phyloP scores from a whole-genome alignment of 2,888 invertebrate genomes.

The Harpagoxenus sublaevis region DNA sequence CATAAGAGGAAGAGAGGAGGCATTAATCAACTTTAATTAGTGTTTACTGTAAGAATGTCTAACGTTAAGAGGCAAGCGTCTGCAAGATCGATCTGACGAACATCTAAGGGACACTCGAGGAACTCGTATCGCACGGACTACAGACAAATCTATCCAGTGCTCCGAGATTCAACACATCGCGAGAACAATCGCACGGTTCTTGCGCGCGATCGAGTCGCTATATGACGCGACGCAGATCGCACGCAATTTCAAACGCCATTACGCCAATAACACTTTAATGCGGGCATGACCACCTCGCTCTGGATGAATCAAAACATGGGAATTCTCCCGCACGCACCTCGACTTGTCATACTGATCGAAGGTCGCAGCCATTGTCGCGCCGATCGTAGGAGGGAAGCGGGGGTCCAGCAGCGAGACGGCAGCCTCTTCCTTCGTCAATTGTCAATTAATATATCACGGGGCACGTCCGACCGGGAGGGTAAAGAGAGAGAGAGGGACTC shows the following conservation, averaged over 20 bases:
- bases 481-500: constrained; percentile 49
- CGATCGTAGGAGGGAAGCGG: constrained; percentile 14
- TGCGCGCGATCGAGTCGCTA: neutral
- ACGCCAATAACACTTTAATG: neutral
- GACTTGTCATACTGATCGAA: constrained; percentile 91
- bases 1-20: no score
- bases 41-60: neutral
- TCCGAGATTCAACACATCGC: neutral
- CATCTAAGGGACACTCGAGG: no score
- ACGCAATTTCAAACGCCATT: constrained; percentile 13
- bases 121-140: constrained; percentile 24
- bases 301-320: constrained; percentile 21
- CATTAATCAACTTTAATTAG: neutral
- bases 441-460: constrained; percentile 61
- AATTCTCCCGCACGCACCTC: constrained; percentile 86
- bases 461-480: constrained; percentile 46
- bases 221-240: neutral
- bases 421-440: constrained; percentile 61
- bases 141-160: constrained; percentile 14
- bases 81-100: no score
- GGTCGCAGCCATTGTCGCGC: constrained; percentile 88
- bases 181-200: neutral
- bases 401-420: constrained; percentile 45
- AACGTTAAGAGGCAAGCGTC: neutral
- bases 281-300: neutral